Evolutionary conservation across 2,888 invertebrate genomes (phyloP).

Genomic region (Marronus borbonicus): DNA sequence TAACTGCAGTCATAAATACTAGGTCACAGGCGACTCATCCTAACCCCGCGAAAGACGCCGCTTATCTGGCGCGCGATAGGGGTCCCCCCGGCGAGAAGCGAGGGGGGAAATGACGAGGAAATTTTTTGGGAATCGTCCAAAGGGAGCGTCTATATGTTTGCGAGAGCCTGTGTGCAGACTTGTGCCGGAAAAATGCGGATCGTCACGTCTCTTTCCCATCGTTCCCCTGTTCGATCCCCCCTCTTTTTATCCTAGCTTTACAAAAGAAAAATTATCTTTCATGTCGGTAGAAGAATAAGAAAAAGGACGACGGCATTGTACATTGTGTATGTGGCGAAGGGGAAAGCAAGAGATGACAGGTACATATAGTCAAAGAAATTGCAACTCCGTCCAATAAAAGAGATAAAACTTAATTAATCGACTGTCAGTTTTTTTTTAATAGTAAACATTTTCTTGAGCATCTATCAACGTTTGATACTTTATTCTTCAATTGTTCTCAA

Average conservation of each 20-base stretch:
- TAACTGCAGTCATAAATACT: conserved; percentile 59
- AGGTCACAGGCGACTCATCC: conserved; percentile 48
- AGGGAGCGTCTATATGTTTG: too few species aligned
- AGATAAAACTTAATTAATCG: too few species aligned
- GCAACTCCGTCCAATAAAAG: too few species aligned
- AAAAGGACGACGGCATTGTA: too few species aligned
- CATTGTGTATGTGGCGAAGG: background rate
- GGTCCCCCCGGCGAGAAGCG: background rate
- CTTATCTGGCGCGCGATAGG: conserved; percentile 28
- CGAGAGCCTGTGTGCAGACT: too few species aligned
- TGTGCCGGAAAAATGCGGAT: too few species aligned
- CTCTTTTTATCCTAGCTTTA: background rate
- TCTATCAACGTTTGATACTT: too few species aligned
- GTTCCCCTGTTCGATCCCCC: background rate
- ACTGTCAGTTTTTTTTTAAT: too few species aligned
- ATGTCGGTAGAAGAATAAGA: background rate
- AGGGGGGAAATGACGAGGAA: conserved; percentile 15
- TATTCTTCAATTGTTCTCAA: too few species aligned
- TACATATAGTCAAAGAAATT: too few species aligned
- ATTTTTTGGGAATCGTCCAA: conserved; percentile 55
- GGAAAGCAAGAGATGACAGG: conserved; percentile 9
- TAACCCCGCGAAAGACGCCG: conserved; percentile 53
- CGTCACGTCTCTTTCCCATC: too few species aligned
- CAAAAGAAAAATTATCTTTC: conserved; percentile 32
- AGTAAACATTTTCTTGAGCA: too few species aligned